Percentiles rank a stretch among this genome's conserved stretches.
phyloP scores from a whole-genome alignment of 1,140 invertebrate species.

The Bombus breviceps region DNA sequence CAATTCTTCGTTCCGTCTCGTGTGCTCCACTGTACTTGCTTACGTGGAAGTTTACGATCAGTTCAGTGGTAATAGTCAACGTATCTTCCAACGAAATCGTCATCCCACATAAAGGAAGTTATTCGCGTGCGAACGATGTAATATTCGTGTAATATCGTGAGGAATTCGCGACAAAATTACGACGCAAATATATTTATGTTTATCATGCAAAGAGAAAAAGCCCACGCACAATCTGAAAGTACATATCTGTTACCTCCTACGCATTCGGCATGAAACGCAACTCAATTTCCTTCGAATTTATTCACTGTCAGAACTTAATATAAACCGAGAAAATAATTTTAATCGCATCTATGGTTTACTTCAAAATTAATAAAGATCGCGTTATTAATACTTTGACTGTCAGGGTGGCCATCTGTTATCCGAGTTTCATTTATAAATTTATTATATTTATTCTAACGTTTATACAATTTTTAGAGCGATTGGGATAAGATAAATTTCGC shows the following conservation, averaged over 20 bases:
- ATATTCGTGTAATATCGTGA: not conserved
- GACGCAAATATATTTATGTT: conserved; percentile 9
- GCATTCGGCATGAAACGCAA: too few species aligned
- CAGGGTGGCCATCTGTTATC: too few species aligned
- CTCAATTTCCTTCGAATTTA: too few species aligned
- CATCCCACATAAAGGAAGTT: not conserved
- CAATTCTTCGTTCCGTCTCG: not conserved
- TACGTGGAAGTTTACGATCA: not conserved
- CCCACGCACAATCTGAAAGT: not conserved
- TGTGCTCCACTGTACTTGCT: not conserved
- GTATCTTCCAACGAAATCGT: not conserved
- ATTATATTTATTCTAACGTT: too few species aligned
- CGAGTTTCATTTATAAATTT: too few species aligned
- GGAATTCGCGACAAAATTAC: conserved; percentile 15
- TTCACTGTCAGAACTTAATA: too few species aligned
- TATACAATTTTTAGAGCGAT: too few species aligned
- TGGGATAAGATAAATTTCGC: too few species aligned
- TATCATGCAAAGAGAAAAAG: not conserved
- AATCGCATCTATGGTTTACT: too few species aligned
- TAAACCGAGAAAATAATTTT: too few species aligned
- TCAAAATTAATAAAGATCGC: too few species aligned
- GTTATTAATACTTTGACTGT: too few species aligned
- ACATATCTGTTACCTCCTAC: not conserved
- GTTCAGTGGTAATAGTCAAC: not conserved
- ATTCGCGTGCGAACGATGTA: conserved; percentile 11